Evolutionary conservation across 1,140 invertebrate genomes (phyloP), one percentile per base, ranked within the genome.

Genomic region (Calycopis cecrops): DNA sequence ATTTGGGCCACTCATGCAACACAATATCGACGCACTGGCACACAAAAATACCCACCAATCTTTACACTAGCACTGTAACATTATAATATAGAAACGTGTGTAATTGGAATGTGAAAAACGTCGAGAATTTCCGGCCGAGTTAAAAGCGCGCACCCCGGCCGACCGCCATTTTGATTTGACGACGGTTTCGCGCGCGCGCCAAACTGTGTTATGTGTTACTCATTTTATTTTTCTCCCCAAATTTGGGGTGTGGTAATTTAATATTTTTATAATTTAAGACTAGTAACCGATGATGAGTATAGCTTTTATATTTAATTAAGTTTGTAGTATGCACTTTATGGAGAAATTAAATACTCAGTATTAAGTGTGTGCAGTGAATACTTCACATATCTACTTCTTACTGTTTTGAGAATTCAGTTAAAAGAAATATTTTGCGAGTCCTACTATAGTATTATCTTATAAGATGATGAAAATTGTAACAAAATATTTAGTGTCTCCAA

Each of bases 1-100:
- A 85, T 85, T 71, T 51, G 70, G 60, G 61, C 67, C 79, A 82
- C 76, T 79, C 82, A 85, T 84, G 79, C 82, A 85, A 82, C 71
- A 77, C 71, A 72, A 73, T 69, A 69, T 62, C 62, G 61, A 65
- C 57, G 52, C 74, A 77, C 76, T 62, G 50, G 44, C 62, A 70
- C 75, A 78, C 71, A 66, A 69, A 62, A 71, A 64, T 71, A 66
- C 61, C 60, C 66, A 63, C 62, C 60, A 53, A 61, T 52, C 52
- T 33, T 54, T 59, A 55, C 73, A 74, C 69, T 71, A 52, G 62
- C 71, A 82, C 75, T 73, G 74, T 73, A 85, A 79, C 78, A 85
- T 83, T 76, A 71, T 79, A 65, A 44, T 63, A 57, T 67, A 9
- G 37, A 60, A 60, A 57, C 55, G 59, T 54, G 33, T 47, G 38